A percentile compares a stretch with the other conserved stretches of the same genome.
Evolutionary conservation across 1,140 invertebrate genomes (phyloP).

Genomic region (Choristoneura fumiferana): DNA sequence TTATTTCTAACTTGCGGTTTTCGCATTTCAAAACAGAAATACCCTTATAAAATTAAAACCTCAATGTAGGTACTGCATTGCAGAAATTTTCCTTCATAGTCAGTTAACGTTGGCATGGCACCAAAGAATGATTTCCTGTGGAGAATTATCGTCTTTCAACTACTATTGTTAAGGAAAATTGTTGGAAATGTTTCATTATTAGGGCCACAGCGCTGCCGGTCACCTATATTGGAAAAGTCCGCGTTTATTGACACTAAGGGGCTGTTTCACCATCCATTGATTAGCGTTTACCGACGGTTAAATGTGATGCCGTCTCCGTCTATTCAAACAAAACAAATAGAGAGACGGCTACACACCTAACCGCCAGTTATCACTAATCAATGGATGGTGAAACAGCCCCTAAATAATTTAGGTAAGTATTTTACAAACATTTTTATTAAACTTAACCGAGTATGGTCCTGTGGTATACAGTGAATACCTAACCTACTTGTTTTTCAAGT

Average conservation of each 20-base stretch:
- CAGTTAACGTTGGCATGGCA: constrained; percentile 6
- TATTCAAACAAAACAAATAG: too few species aligned
- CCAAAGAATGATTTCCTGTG: constrained; percentile 14
- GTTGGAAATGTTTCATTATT: constrained; percentile 11
- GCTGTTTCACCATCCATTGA: too few species aligned
- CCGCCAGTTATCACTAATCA: too few species aligned
- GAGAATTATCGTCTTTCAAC: constrained; percentile 9
- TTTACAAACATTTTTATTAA: too few species aligned
- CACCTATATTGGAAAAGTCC: neutral
- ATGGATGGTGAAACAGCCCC: too few species aligned
- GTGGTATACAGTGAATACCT: too few species aligned
- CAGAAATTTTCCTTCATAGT: constrained; percentile 1
- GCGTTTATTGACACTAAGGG: neutral
- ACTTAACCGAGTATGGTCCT: too few species aligned
- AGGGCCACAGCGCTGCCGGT: neutral
- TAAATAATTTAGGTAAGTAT: too few species aligned
- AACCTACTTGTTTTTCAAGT: too few species aligned
- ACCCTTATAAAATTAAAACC: constrained; percentile 11
- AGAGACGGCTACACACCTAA: too few species aligned
- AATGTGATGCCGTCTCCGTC: too few species aligned
- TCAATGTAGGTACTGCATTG: neutral
- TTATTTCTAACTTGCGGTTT: neutral
- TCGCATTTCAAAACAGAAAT: neutral
- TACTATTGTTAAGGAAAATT: constrained; percentile 11
- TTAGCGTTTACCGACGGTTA: too few species aligned